These are phyloP conservation scores for Wasmannia auropunctata DNA, from an alignment of 1,140 invertebrate genomes.

Conservation along the genomic window DNA sequence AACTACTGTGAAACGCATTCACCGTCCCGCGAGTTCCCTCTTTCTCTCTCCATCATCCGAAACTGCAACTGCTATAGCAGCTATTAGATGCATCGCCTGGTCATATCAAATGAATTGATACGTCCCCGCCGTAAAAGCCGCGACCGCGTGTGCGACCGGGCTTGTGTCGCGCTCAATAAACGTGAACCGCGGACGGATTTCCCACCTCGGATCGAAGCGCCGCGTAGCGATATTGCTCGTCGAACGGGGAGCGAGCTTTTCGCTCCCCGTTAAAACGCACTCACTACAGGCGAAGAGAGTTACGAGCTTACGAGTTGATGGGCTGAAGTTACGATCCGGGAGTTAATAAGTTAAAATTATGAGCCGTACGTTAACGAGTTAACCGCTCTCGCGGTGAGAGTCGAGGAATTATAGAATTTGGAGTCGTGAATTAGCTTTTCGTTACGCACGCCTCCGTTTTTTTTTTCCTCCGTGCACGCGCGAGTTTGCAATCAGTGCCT, in stretches of 20 bases:
- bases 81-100: constrained; percentile 1
- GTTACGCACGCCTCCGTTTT: neutral
- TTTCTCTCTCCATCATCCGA: neutral
- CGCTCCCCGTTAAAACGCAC: neutral
- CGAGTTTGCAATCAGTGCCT: neutral
- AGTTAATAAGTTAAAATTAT: constrained; percentile 8
- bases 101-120: constrained; percentile 24
- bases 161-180: constrained; percentile 9
- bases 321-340: neutral
- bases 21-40: neutral
- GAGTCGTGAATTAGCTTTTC: neutral
- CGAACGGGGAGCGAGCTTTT: neutral
- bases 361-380: neutral
- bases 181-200: constrained; percentile 2
- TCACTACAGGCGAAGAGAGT: neutral
- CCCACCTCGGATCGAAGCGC: neutral
- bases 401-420: neutral
- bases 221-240: neutral
- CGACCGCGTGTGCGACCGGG: neutral
- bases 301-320: neutral
- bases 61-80: neutral
- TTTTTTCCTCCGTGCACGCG: neutral
- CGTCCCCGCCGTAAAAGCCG: neutral
- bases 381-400: neutral
- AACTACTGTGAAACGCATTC: neutral